Base-by-base conservation (phyloP, 2,113 vertebrate genomes). In the Alethe castanea region DNA sequence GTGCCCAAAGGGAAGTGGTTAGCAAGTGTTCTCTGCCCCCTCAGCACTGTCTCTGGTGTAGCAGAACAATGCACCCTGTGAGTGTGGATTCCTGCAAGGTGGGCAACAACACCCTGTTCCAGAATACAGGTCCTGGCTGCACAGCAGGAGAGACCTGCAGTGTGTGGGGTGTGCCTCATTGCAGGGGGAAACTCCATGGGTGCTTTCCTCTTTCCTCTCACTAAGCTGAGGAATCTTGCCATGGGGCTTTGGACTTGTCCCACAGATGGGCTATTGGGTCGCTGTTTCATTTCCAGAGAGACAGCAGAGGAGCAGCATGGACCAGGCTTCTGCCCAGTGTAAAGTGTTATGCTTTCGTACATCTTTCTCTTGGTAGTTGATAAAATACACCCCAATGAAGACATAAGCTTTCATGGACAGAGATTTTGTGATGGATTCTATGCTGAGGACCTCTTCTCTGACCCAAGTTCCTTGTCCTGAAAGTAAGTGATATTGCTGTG, bases 111-210 rank as follows among this genome's bases (percentile, higher is more conserved):
- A 28, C 4, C 18, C 0, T 1, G 4, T 42, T 54, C 42, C 23
- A 35, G 40, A 22, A 53, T 8, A 59, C 36, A 62, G 33, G 4
- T 52, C 36, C 73, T 84, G 28, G 3, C n/a, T 85, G 38, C 15
- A 22, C 31, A 88, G n/a, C 44, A 79, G 61, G 25, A 45, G 13
- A 45, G 9, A 69, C 33, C 22, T 65, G 31, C 36, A 26, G 2
- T 1, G 5, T 10, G 6, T 17, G 17, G 79, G 40, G 16, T 3
- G 1, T 36, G 8, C 28, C 38, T 78, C 44, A 14, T 4, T 3
- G 2, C n/a, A 44, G 56, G 33, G 64, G 42, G 9, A 57, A 81
- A 28, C 14, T 62, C 1, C 5, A 1, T 2, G 28, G 24, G 20
- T 25, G 19, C 22, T 67, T 13, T 42, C 36, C 18, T 74, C 33